Evolutionary conservation across 64 coral and sea anemone species (phyloP).

Genomic region (Pachyseris speciosa): DNA sequence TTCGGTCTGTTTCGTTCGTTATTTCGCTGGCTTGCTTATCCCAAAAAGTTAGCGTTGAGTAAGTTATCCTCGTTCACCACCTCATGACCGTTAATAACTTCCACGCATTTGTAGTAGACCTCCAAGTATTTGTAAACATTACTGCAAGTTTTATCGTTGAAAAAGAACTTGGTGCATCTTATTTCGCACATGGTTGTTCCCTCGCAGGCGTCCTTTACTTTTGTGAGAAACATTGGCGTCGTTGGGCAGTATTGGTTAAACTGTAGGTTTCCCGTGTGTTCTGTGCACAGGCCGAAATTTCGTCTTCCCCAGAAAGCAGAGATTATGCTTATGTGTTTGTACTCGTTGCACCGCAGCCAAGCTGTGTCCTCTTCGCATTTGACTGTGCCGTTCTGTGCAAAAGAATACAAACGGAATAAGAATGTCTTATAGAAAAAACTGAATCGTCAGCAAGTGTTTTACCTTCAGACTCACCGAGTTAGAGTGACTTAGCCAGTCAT

Average conservation of each 20-base stretch:
- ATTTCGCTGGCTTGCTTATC: slow-evolving; percentile 55
- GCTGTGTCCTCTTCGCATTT: slow-evolving; percentile 99
- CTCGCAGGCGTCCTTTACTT: slow-evolving; percentile 99
- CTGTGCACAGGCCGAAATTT: slow-evolving; percentile 99
- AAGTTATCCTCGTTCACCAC: slow-evolving; percentile 99
- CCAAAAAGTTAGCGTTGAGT: slow-evolving; percentile 99
- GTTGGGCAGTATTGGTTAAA: slow-evolving; percentile 92
- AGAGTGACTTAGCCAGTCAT: too few relatives aligned
- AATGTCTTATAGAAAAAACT: not conserved
- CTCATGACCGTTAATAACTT: slow-evolving; percentile 99
- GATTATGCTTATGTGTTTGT: slow-evolving; percentile 99
- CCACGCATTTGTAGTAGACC: slow-evolving; percentile 99
- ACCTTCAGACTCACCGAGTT: too few relatives aligned
- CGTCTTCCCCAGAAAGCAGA: slow-evolving; percentile 99
- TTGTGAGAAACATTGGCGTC: slow-evolving; percentile 88
- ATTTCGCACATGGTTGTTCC: slow-evolving; percentile 99
- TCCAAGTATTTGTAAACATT: slow-evolving; percentile 99
- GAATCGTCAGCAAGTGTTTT: too few relatives aligned
- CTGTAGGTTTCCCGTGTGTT: slow-evolving; percentile 90
- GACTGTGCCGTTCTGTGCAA: slow-evolving; percentile 94
- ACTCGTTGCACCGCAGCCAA: slow-evolving; percentile 98
- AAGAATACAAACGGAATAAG: not conserved
- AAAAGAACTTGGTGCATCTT: slow-evolving; percentile 98
- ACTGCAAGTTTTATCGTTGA: slow-evolving; percentile 80
- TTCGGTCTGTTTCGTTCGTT: slow-evolving; percentile 49